These are phyloP conservation scores for Platycnemis pennipes DNA, from an alignment of 2,888 invertebrate genomes.

Conservation along the genomic window DNA sequence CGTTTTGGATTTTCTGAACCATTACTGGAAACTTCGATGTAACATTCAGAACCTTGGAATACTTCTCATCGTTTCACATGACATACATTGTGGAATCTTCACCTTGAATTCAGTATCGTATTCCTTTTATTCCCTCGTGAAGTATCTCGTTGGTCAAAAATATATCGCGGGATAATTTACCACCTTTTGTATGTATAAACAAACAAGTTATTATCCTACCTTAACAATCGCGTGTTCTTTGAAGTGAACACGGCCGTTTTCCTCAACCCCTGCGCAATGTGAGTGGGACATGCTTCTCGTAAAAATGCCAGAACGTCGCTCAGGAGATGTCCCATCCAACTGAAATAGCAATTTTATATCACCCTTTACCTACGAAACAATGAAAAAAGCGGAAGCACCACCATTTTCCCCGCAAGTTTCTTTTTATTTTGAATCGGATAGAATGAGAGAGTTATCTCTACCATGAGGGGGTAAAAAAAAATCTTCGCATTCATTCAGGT, in stretches of 20 bases:
- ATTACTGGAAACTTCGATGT: too few relatives aligned
- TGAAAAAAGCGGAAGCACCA: not conserved
- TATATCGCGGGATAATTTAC: not conserved
- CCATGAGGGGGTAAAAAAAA: not conserved
- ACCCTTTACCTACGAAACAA: conserved; percentile 5
- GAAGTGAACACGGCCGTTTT: not conserved
- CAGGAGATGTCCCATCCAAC: not conserved
- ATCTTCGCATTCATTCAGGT: conserved; percentile 34
- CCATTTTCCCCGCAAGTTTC: not conserved
- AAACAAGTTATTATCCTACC: not conserved
- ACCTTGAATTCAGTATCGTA: not conserved
- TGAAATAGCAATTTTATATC: conserved; percentile 25
- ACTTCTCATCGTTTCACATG: not conserved
- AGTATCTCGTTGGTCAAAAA: not conserved
- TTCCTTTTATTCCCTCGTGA: not conserved
- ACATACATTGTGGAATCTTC: too few relatives aligned
- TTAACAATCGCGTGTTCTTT: not conserved
- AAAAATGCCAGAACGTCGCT: conserved; percentile 18
- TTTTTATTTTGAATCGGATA: not conserved
- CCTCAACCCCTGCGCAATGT: not conserved
- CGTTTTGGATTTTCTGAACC: too few relatives aligned
- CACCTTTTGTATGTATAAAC: not conserved
- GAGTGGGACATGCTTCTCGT: not conserved
- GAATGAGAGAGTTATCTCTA: conserved; percentile 37
- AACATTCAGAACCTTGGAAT: too few relatives aligned